Percentiles rank a stretch among this genome's conserved stretches.
phyloP scores from a whole-genome alignment of 2,797 vertebrate species.

The Enteromius argenteus region DNA sequence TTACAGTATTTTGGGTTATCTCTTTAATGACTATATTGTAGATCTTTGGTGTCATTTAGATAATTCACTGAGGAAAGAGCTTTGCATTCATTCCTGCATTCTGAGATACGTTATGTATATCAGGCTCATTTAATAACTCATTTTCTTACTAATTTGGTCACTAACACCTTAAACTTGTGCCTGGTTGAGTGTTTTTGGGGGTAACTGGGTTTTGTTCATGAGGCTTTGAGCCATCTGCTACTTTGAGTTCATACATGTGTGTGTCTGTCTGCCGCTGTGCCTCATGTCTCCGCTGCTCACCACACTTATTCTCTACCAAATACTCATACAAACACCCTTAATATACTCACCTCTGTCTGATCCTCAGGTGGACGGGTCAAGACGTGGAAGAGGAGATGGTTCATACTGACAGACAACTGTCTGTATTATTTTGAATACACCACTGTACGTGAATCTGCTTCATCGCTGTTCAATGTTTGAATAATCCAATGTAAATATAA shows the following conservation, averaged over 20 bases:
- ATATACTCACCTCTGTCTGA: neutral
- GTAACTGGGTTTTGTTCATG: slow-evolving; percentile 6
- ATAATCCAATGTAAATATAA: neutral
- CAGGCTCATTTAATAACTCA: neutral
- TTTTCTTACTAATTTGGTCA: slow-evolving; percentile 7
- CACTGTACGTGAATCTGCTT: slow-evolving; percentile 79
- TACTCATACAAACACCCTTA: neutral
- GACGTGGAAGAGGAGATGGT: slow-evolving; percentile 98
- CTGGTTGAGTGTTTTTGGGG: slow-evolving; percentile 8
- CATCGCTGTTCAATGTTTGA: neutral
- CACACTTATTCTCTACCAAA: neutral
- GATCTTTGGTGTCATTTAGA: neutral
- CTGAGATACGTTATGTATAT: neutral
- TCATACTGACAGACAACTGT: slow-evolving; percentile 96
- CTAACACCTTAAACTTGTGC: slow-evolving; percentile 17
- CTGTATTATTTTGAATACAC: slow-evolving; percentile 99
- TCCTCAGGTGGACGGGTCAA: slow-evolving; percentile 93
- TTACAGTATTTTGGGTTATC: neutral
- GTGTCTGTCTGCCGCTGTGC: slow-evolving; percentile 50
- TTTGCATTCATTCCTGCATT: slow-evolving; percentile 5
- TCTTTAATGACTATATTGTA: neutral
- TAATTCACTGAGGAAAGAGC: too few species aligned
- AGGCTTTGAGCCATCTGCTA: slow-evolving; percentile 39
- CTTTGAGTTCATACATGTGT: slow-evolving; percentile 44
- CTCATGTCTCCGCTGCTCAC: slow-evolving; percentile 41